A percentile compares a stretch with the other conserved stretches of the same genome.
phyloP scores from a whole-genome alignment of 2,113 vertebrate genomes.

The Eubucco bourcierii region DNA sequence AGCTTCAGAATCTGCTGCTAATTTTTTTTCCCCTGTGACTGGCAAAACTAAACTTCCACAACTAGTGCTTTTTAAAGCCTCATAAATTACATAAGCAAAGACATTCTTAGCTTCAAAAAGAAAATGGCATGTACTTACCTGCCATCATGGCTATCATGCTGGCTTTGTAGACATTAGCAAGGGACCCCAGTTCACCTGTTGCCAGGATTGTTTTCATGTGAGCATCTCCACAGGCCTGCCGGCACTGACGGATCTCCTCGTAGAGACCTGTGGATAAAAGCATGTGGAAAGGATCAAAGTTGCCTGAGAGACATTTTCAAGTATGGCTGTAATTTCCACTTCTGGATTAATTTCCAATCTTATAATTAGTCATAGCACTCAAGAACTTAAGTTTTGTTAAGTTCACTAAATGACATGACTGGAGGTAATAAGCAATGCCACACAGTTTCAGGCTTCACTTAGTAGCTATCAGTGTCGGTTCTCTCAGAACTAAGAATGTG shows the following conservation, averaged over 20 bases:
- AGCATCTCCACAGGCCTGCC: constrained; percentile 87
- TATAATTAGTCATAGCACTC: constrained; percentile 39
- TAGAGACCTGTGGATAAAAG: constrained; percentile 82
- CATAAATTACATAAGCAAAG: neutral
- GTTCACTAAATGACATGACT: constrained; percentile 46
- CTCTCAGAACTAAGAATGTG: constrained; percentile 32
- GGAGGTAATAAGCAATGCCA: constrained; percentile 25
- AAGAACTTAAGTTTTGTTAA: constrained; percentile 38
- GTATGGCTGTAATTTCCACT: constrained; percentile 34
- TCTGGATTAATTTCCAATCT: constrained; percentile 42
- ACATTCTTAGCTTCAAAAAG: neutral
- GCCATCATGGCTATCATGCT: constrained; percentile 99
- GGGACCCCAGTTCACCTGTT: constrained; percentile 90
- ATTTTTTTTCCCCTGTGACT: neutral
- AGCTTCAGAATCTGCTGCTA: neutral
- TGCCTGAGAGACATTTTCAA: constrained; percentile 1
- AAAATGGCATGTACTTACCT: constrained; percentile 73
- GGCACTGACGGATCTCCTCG: constrained; percentile 87
- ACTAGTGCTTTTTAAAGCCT: neutral
- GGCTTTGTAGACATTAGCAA: constrained; percentile 93
- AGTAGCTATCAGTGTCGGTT: constrained; percentile 19
- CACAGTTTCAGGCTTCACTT: constrained; percentile 13
- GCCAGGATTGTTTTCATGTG: constrained; percentile 97
- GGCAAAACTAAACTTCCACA: neutral
- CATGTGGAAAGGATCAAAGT: neutral